phyloP scores from a whole-genome alignment of 2,888 invertebrate genomes.

The Drosophila meridionalis region DNA sequence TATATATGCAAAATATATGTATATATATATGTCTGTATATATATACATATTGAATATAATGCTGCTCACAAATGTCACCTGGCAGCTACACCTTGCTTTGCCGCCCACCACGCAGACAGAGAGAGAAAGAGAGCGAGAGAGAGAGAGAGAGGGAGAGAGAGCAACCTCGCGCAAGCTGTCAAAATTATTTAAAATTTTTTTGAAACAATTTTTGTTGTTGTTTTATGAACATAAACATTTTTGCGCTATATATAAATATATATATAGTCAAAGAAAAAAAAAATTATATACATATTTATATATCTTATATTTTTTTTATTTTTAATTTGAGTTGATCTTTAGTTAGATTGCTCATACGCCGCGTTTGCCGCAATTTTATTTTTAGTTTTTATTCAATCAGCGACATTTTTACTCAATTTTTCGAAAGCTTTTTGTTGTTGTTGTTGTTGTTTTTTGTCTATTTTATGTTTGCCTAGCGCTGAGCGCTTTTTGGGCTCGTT shows the following conservation, averaged over 20 bases:
- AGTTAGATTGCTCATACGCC: constrained; percentile 73
- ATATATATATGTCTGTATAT: constrained; percentile 23
- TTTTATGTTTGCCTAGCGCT: constrained; percentile 57
- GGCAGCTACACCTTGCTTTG: constrained; percentile 25
- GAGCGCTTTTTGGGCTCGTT: constrained; percentile 23
- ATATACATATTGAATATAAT: constrained; percentile 35
- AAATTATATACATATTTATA: constrained; percentile 21
- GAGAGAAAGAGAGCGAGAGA: constrained; percentile 2
- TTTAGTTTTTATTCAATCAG: constrained; percentile 81
- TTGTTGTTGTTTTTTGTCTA: constrained; percentile 36
- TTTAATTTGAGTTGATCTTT: constrained; percentile 31
- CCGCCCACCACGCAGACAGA: constrained; percentile 34
- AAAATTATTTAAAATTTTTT: constrained; percentile 65
- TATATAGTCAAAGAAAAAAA: background rate
- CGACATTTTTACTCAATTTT: constrained; percentile 66
- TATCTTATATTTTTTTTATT: constrained; percentile 17
- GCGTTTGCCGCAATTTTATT: constrained; percentile 66
- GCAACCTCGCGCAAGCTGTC: constrained; percentile 53
- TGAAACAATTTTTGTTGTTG: constrained; percentile 37
- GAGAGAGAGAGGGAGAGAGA: constrained; percentile 19
- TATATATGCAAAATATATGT: constrained; percentile 23
- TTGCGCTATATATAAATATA: constrained; percentile 37
- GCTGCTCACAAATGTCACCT: constrained; percentile 72
- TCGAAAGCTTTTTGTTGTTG: constrained; percentile 9
- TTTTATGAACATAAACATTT: constrained; percentile 59